Base-by-base conservation (phyloP, 2,113 vertebrate species). In the Megaceryle torquata region DNA sequence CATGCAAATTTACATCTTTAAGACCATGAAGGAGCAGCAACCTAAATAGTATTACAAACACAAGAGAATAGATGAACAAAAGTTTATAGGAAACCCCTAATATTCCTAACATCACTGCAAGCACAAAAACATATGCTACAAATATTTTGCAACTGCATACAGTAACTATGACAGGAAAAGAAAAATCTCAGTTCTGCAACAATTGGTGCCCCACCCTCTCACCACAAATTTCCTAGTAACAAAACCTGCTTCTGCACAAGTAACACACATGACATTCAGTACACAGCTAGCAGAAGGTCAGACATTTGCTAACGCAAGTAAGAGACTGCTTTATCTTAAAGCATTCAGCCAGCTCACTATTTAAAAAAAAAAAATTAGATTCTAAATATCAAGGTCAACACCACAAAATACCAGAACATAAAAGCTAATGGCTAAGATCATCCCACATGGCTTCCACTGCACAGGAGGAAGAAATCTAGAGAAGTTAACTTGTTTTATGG, bases 221-320 rank as follows among this genome's bases (percentile, higher is more conserved):
- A 11, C 97, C 95, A 91, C 97, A 97, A 33, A 82, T 94, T 97
- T 97, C 97, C 87, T 91, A 91, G 67, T 93, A 96, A 96, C 61
- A 93, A 94, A 85, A 69, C 61, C 61, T 59, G 61, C 51, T 88
- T 78, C 92, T 82, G 69, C 77, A 82, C 65, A 65, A 94, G 37
- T 56, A 77, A 37, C 24, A 56, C 48, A 67, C 39, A 77, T 4
- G 16, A 59, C 28, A 57, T 15, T 61, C 33, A 70, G 43, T 6
- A 44, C 1, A 1, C 43, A 60, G 21, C 28, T n/a, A 86, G 80
- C 51, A 93, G 56, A 68, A 61, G 35, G 46, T 61, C 67, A 78
- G 56, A 70, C 26, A n/a, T 70, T 70, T 82, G 60, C 86, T 57
- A 86, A 83, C 4, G 2, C 9, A 54, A 48, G 15, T 9, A 75